Evolutionary conservation across 2,797 vertebrate species (phyloP).

Genomic region (Liparis tanakae): DNA sequence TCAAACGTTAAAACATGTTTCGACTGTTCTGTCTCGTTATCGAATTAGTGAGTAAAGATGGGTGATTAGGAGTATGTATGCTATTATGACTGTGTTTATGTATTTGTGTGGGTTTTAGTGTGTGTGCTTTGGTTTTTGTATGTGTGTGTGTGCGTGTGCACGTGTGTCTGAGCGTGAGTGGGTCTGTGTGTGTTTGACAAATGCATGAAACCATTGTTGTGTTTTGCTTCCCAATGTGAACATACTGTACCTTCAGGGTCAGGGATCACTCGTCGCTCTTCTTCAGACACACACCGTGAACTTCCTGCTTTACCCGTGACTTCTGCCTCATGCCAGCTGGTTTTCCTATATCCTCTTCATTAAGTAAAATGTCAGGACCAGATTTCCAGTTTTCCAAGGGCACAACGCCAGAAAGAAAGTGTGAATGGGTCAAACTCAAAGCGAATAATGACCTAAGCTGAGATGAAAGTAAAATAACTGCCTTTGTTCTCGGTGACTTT

Average conservation of each 20-base stretch:
- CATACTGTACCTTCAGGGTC: slow-evolving; percentile 32
- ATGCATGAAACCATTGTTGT: slow-evolving; percentile 45
- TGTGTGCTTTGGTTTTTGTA: too few species aligned
- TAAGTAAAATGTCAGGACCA: slow-evolving; percentile 26
- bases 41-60: slow-evolving; percentile 69
- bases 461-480: slow-evolving; percentile 72
- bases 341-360: slow-evolving; percentile 23
- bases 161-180: background rate
- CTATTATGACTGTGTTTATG: slow-evolving; percentile 38
- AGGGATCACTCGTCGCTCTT: slow-evolving; percentile 24
- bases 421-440: slow-evolving; percentile 60
- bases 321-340: slow-evolving; percentile 40
- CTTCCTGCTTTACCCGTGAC: slow-evolving; percentile 49
- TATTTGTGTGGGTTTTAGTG: slow-evolving; percentile 14
- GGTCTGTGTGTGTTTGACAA: slow-evolving; percentile 19
- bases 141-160: slow-evolving; percentile 25
- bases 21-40: slow-evolving; percentile 71
- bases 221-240: slow-evolving; percentile 33
- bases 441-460: slow-evolving; percentile 65
- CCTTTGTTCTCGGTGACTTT: slow-evolving; percentile 70
- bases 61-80: slow-evolving; percentile 54
- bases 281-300: slow-evolving; percentile 31
- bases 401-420: slow-evolving; percentile 47
- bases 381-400: slow-evolving; percentile 30
- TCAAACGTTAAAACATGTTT: slow-evolving; percentile 81